Evolutionary conservation across 2,888 invertebrate species (phyloP).

Genomic region (Pheosia tremula): DNA sequence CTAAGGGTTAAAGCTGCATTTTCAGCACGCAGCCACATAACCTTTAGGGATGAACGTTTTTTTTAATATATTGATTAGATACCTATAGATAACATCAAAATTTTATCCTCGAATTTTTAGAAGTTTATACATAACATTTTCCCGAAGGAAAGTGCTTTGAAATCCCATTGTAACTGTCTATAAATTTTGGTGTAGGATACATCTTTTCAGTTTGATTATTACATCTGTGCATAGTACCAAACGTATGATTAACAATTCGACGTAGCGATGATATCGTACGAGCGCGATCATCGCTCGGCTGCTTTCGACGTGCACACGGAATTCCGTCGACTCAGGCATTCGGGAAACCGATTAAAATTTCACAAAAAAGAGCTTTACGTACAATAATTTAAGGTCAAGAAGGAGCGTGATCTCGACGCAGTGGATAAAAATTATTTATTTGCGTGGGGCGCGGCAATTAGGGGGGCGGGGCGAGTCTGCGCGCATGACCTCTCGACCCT

Average conservation of each 20-base stretch:
- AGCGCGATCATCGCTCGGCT: constrained; percentile 56
- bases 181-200: too few species aligned
- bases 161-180: too few species aligned
- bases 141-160: too few species aligned
- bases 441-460: constrained; percentile 83
- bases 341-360: constrained; percentile 72
- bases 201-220: constrained; percentile 55
- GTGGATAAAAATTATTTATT: constrained; percentile 83
- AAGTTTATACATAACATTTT: too few species aligned
- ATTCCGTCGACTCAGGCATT: constrained; percentile 50
- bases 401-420: constrained; percentile 71
- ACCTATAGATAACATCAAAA: too few species aligned
- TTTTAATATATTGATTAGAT: too few species aligned
- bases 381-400: constrained; percentile 78
- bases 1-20: too few species aligned
- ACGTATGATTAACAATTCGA: constrained; percentile 76
- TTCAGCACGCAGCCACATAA: too few species aligned
- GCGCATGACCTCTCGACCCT: constrained; percentile 77
- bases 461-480: constrained; percentile 79
- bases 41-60: too few species aligned
- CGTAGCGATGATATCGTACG: constrained; percentile 63
- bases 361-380: constrained; percentile 70
- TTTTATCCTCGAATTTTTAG: too few species aligned
- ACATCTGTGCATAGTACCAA: constrained; percentile 51
- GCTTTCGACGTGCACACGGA: constrained; percentile 46